phyloP scores from a whole-genome alignment of 1,140 invertebrate genomes.

The Ptiloglossa arizonensis region DNA sequence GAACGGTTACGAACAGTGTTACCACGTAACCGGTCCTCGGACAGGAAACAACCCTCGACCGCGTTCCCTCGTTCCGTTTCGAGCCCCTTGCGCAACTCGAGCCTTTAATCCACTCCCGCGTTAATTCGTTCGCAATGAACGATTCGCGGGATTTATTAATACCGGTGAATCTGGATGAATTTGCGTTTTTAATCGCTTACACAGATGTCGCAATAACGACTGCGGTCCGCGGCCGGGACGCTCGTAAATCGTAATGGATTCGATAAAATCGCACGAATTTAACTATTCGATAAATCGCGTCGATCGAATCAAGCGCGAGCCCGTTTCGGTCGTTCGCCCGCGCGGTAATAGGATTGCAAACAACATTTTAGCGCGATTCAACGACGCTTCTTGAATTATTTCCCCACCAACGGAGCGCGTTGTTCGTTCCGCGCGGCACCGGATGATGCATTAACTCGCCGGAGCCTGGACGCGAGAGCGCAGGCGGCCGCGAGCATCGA shows the following conservation, averaged over 20 bases:
- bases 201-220: slow-evolving; percentile 19
- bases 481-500: background rate
- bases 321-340: too few species aligned
- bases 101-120: background rate
- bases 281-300: slow-evolving; percentile 38
- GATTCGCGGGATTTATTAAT: slow-evolving; percentile 10
- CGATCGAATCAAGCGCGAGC: slow-evolving; percentile 4
- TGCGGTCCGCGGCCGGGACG: background rate
- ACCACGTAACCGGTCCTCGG: too few species aligned
- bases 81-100: too few species aligned
- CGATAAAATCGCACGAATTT: slow-evolving; percentile 32
- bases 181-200: slow-evolving; percentile 32
- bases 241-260: slow-evolving; percentile 30
- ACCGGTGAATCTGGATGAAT: background rate
- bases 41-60: too few species aligned
- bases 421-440: background rate
- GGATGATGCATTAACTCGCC: background rate
- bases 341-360: slow-evolving; percentile 42
- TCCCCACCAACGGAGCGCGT: too few species aligned
- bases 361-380: slow-evolving; percentile 30
- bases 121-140: background rate
- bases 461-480: too few species aligned
- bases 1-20: too few species aligned
- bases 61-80: too few species aligned
- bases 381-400: slow-evolving; percentile 30